Conservation (phyloP, 2,888 invertebrate species). For the Diplolepis rosae region DNA sequence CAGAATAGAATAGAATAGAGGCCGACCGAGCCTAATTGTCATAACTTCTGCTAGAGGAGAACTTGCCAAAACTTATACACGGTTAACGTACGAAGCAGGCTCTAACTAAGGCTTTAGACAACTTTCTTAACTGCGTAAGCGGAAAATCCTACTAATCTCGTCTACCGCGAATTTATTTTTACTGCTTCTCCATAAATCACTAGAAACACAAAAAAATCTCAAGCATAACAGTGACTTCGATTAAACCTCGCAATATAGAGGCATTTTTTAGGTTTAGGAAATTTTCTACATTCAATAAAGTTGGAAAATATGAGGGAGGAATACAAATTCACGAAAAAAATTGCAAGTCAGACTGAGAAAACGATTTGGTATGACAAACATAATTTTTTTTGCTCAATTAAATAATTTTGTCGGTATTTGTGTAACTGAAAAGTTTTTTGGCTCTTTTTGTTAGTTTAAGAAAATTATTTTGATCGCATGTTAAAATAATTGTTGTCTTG, state of each 20-base stretch:
- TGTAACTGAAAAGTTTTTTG: too few species aligned
- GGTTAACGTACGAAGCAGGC: not conserved
- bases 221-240: not conserved
- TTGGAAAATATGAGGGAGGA: too few species aligned
- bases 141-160: conserved; percentile 15
- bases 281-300: too few species aligned
- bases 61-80: not conserved
- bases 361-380: too few species aligned
- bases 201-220: not conserved
- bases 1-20: conserved; percentile 21
- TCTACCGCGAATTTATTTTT: not conserved
- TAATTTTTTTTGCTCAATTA: too few species aligned
- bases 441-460: too few species aligned
- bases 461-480: too few species aligned
- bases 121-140: not conserved
- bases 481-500: too few species aligned
- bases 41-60: not conserved
- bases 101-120: not conserved
- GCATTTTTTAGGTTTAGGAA: too few species aligned
- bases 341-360: too few species aligned
- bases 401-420: too few species aligned
- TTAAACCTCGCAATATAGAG: not conserved
- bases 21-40: conserved; percentile 17
- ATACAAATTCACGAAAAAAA: too few species aligned
- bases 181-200: not conserved